Base-by-base conservation (phyloP, 2,888 invertebrate species). In the Spilosoma lubricipeda region DNA sequence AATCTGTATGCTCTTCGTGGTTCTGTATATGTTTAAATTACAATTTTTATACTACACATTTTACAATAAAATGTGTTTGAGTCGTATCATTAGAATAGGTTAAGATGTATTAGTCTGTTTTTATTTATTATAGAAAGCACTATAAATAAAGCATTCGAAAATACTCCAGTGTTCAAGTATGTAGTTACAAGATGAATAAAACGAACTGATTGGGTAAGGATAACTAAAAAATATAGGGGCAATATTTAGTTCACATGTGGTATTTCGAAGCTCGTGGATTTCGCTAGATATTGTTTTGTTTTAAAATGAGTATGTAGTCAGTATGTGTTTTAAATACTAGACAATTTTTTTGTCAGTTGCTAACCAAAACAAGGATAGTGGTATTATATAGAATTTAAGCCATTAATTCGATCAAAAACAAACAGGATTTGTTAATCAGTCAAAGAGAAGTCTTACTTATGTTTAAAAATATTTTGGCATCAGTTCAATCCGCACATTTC, bases 11-110 rank as follows among this genome's bases (percentile, higher is more conserved):
- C 52, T 42, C 7, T 15, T 39, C 48, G 72, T 81, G 92, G 92
- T 92, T 93, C 91, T 77, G 89, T 87, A 86, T 70, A n/a, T 42
- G 15, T 67, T 70, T 30, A 2, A 70, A 13, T 30, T 59, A 1
- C 23, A 8, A 20, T 63, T 9, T 42, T n/a, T 27, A 30, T 30
- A 30, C 18, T 63, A 2, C 15, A 63, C 4, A 23, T 63, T 63
- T 15, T 30, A 63, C 30, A 63, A 7, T 18, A 18, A 36, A 2
- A 5, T 18, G 27, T 63, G 30, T 15, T 63, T 63, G 2, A 30
- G 15, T 30, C 59, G 5, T 15, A 30, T 30, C 27, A 18, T 30
- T 30, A 15, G 30, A 5, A 18, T 18, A 18, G 30, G 18, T 18
- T 27, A 30, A 7, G 15, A 30, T 63, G 18, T 63, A 30, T 5